Conservation (phyloP, 2,888 invertebrate genomes). For the Epicampocera succincta region DNA sequence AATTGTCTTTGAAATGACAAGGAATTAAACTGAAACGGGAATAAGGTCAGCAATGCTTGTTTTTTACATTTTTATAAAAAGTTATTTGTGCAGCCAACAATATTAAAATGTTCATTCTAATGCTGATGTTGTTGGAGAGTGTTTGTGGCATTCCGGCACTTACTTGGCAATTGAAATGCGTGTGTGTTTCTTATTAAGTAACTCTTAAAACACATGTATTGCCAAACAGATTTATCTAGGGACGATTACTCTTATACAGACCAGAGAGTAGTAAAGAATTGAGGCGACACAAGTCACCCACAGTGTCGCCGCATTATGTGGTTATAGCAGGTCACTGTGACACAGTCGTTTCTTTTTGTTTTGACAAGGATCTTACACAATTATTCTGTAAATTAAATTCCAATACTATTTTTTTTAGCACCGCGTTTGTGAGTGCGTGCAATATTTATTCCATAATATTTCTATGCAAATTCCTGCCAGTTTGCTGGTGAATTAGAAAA, state of each 20-base stretch:
- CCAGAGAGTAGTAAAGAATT: conserved; percentile 4
- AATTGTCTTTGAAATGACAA: neutral
- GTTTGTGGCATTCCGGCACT: conserved; percentile 12
- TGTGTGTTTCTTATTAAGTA: neutral
- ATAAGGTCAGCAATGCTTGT: conserved; percentile 41
- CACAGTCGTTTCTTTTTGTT: neutral
- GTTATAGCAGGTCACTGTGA: conserved; percentile 35
- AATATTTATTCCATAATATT: neutral
- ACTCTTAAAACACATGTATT: neutral
- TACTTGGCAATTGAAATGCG: conserved; percentile 39
- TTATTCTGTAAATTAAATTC: conserved; percentile 19
- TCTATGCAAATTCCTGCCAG: conserved; percentile 55
- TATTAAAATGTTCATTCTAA: conserved; percentile 11
- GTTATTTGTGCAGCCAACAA: neutral
- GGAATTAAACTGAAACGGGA: conserved; percentile 2
- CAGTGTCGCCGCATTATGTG: conserved; percentile 48
- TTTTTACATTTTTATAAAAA: neutral
- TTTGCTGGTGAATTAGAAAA: conserved; percentile 50
- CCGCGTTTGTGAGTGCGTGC: too few relatives aligned
- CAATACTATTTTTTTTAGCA: neutral
- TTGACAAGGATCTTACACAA: conserved; percentile 18
- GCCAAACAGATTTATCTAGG: conserved; percentile 39
- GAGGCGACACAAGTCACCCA: conserved; percentile 34
- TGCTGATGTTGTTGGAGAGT: neutral
- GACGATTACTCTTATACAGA: conserved; percentile 21